Base-by-base conservation (phyloP, 2,113 vertebrate genomes). In the Elephas maximus region DNA sequence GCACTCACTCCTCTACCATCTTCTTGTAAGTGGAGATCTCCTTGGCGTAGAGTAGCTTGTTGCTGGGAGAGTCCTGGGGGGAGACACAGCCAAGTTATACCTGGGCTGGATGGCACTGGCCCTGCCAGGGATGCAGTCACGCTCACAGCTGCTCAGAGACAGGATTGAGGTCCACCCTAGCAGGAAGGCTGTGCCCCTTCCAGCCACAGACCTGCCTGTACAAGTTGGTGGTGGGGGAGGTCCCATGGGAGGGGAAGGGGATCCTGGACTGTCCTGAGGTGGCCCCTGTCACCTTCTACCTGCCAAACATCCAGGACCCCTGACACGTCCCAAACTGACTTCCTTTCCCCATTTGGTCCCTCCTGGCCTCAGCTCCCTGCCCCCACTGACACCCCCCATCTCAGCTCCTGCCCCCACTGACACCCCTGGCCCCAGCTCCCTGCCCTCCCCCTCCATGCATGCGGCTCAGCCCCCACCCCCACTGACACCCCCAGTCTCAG, bases 1-100 rank as follows among this genome's bases (percentile, higher is more conserved):
- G n/a, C 17, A 99, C 99, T 99, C 98, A 99, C 99, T 99, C 99
- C 95, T 99, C 99, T 97, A 99, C 99, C 99, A 99, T 99, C 98
- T 99, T 99, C 99, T 99, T 99, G 65, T 99, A 99, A 30, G 99
- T 99, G 89, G 99, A 99, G 98, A 99, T 99, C 98, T 99, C 99
- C 99, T 99, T 99, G 53, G 99, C 99, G 71, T 99, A 99, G 97
- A 99, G 99, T 98, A 99, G 98, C 97, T 99, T 99, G 99, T 99
- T 99, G 99, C 99, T 99, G 0, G 99, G 99, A 41, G 99, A 99
- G 98, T 99, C 99, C 99, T 99, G 97, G 37, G 37, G 90, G 97
- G 96, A 93, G 63, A 28, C 3, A 26, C 15, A 90, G 95, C 1
- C 65, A 41, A 91, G 67, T 93, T 62, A 90, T 0, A 1, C 77